phyloP scores from a whole-genome alignment of 53 echinoderm and acorn worm genomes.

The Actinopyga echinites region DNA sequence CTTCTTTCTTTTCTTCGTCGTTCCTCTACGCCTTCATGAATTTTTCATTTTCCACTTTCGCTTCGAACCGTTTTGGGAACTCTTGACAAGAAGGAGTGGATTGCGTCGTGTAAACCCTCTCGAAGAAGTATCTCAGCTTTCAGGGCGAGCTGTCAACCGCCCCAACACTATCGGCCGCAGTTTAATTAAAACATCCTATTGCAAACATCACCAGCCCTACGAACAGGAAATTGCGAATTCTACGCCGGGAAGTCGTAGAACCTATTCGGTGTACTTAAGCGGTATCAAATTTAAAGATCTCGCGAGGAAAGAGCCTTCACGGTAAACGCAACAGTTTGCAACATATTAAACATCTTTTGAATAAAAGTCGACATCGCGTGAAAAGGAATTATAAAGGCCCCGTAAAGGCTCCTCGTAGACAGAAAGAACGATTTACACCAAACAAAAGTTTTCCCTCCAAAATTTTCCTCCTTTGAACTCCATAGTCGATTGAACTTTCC shows the following conservation, averaged over 20 bases:
- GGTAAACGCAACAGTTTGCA: constrained; percentile 39
- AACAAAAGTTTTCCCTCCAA: too few species aligned
- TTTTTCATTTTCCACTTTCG: constrained; percentile 44
- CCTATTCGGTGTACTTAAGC: constrained; percentile 39
- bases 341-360: constrained; percentile 31
- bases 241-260: constrained; percentile 41
- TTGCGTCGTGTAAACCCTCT: constrained; percentile 40
- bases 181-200: constrained; percentile 37
- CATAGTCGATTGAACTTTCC: too few species aligned
- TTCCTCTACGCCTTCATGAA: constrained; percentile 37
- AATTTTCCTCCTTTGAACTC: too few species aligned
- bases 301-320: background rate
- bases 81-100: constrained; percentile 31
- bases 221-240: constrained; percentile 50
- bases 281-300: constrained; percentile 47
- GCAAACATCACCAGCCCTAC: constrained; percentile 23
- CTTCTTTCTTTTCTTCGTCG: background rate
- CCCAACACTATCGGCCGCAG: constrained; percentile 30
- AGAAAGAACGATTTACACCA: too few species aligned
- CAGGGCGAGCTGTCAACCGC: constrained; percentile 32
- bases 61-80: constrained; percentile 28
- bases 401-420: too few species aligned
- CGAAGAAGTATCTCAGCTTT: constrained; percentile 34
- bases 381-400: too few species aligned
- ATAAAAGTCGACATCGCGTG: too few species aligned